phyloP scores from a whole-genome alignment of 2,888 invertebrate species.

The Frankliniella fusca region DNA sequence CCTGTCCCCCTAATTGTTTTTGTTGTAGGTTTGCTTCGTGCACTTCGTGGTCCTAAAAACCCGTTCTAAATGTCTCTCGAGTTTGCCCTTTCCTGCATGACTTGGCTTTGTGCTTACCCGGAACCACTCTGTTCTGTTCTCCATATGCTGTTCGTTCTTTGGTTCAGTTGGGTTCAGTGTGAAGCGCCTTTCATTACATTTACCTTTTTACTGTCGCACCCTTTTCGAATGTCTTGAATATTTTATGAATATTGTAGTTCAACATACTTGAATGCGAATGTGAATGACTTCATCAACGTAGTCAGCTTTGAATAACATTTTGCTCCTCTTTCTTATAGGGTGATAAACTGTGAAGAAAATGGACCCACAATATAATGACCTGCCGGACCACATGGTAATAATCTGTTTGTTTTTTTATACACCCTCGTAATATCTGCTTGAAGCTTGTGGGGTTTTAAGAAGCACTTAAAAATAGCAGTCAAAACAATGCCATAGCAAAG shows the following conservation, averaged over 20 bases:
- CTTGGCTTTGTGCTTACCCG: no score
- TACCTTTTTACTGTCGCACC: neutral
- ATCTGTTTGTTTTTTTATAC: slow-evolving; percentile 28
- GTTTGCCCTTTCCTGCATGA: no score
- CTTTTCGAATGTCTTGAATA: neutral
- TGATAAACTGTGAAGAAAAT: neutral
- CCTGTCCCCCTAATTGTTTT: slow-evolving; percentile 18
- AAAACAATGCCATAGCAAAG: neutral
- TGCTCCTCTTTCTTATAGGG: slow-evolving; percentile 17
- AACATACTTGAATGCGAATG: neutral
- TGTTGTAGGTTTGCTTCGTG: no score
- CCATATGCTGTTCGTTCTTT: neutral
- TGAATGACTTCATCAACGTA: neutral
- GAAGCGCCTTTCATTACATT: neutral
- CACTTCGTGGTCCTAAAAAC: no score
- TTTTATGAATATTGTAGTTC: neutral
- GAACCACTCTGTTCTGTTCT: no score
- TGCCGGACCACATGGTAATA: slow-evolving; percentile 30
- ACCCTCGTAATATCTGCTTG: neutral
- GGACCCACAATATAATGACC: slow-evolving; percentile 15
- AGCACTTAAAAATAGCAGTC: neutral
- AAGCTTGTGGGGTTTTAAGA: neutral
- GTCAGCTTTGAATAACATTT: slow-evolving; percentile 7
- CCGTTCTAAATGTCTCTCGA: no score
- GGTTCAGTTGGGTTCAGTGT: neutral